Evolutionary conservation across 2,797 vertebrate genomes (phyloP), one percentile per base, ranked within the genome.

Genomic region (Melanogrammus aeglefinus): DNA sequence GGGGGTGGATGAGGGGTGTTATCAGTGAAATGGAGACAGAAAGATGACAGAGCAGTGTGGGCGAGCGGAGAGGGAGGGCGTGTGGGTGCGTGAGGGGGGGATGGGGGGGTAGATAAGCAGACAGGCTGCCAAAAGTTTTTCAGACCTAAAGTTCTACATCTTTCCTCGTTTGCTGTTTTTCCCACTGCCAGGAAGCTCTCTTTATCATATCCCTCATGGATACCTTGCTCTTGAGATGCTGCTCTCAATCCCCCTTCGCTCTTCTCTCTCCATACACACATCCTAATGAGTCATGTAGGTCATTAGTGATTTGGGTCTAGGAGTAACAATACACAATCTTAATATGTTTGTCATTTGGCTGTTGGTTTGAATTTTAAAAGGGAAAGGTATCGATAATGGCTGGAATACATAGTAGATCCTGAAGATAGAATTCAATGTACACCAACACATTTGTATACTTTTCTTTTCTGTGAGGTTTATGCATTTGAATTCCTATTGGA

Each of bases 101-200:
- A 12, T 47, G 27, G 66, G 13, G 38, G 69, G 21, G 27, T 1
- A 75, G 63, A 75, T 72, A 70, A 33, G 69, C 35, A 78, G 75
- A 69, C 72, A 69, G 75, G 7, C 57, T 57, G 75, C 79, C 74
- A 57, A 44, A 81, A 24, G 74, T 66, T 57, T 35, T 77, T 31
- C 74, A 74, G 71, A 31, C 41, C 18, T 10, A 31, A 69, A 76
- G 36, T 27, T 47, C 66, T 38, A 77, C 57, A 4, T 51, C 72
- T 57, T 51, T 27, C 72, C 72, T 63, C 16, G n/a, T 70, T 70
- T 13, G 24, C 69, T 16, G 18, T 21, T 35, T 29, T 2, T 72
- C 9, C 70, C 27, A 35, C 18, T 7, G 29, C 70, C 69, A 29
- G 9, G 69, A 33, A 77, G 39, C 18, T 24, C n/a, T 38, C 24